Conservation (phyloP, 2,797 vertebrate genomes). For the Picus viridis region DNA sequence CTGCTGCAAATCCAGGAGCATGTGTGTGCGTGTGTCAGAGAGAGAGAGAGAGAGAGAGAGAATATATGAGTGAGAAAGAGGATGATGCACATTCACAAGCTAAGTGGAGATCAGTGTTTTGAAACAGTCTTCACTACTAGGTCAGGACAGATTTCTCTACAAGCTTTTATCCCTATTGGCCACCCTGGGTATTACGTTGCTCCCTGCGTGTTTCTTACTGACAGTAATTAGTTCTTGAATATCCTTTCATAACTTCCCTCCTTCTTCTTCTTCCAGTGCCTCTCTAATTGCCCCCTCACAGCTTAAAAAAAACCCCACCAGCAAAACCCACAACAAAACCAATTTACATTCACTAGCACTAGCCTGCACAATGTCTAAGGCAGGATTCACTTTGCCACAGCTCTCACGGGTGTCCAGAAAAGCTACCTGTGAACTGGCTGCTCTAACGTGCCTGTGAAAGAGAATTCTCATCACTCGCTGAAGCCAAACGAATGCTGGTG, state of each 20-base stretch:
- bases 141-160: slow-evolving; percentile 18
- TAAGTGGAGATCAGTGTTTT: slow-evolving; percentile 60
- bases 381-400: background rate
- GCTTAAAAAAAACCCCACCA: background rate
- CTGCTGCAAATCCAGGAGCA: slow-evolving; percentile 46
- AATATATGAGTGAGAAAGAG: slow-evolving; percentile 13
- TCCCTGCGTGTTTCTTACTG: slow-evolving; percentile 7
- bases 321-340: background rate
- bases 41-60: background rate
- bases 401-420: background rate
- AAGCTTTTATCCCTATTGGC: slow-evolving; percentile 38
- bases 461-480: background rate
- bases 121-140: slow-evolving; percentile 59
- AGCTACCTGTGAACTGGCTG: slow-evolving; percentile 23
- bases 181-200: slow-evolving; percentile 12
- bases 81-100: slow-evolving; percentile 45
- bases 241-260: slow-evolving; percentile 36
- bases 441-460: background rate
- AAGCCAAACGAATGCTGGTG: background rate
- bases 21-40: background rate
- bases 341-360: slow-evolving; percentile 15
- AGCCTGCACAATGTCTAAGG: background rate
- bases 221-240: slow-evolving; percentile 49
- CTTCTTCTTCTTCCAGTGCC: background rate
- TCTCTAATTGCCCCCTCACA: background rate